Conservation (phyloP, 2,888 invertebrate species). For the Horisme vitalbata region DNA sequence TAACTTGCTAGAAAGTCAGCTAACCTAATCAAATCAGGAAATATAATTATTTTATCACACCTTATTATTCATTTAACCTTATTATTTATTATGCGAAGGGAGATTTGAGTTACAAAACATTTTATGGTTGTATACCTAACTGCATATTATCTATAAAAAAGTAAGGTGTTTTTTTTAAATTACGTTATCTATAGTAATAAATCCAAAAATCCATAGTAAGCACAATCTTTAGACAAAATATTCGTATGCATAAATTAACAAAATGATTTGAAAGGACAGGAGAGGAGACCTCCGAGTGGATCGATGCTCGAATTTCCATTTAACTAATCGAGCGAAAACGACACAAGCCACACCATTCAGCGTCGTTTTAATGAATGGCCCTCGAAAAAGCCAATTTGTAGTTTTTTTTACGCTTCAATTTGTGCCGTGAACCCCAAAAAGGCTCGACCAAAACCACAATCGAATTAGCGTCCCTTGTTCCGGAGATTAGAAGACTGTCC, state of each 20-base stretch:
- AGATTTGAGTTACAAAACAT: too few relatives aligned
- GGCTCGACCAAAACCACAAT: conserved; percentile 80
- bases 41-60: conserved; percentile 3
- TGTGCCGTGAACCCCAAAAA: conserved; percentile 80
- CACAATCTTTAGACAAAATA: too few relatives aligned
- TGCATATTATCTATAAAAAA: too few relatives aligned
- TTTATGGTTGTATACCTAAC: too few relatives aligned
- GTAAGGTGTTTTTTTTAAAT: too few relatives aligned
- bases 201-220: too few relatives aligned
- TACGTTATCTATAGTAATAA: too few relatives aligned
- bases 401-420: conserved; percentile 82
- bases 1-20: conserved; percentile 19
- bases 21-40: conserved; percentile 1
- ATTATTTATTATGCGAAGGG: too few relatives aligned
- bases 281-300: conserved; percentile 24
- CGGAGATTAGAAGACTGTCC: conserved; percentile 82
- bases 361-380: conserved; percentile 78
- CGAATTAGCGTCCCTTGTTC: conserved; percentile 83
- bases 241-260: too few relatives aligned
- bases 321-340: conserved; percentile 82
- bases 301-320: conserved; percentile 68
- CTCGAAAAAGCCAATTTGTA: conserved; percentile 80
- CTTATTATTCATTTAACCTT: neutral
- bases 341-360: conserved; percentile 76
- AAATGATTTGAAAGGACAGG: too few relatives aligned